A percentile compares a stretch with the other conserved stretches of the same genome.
These are phyloP conservation scores for Pristionchus mayeri DNA, from an alignment of 2,888 invertebrate genomes.

Conservation along the genomic window DNA sequence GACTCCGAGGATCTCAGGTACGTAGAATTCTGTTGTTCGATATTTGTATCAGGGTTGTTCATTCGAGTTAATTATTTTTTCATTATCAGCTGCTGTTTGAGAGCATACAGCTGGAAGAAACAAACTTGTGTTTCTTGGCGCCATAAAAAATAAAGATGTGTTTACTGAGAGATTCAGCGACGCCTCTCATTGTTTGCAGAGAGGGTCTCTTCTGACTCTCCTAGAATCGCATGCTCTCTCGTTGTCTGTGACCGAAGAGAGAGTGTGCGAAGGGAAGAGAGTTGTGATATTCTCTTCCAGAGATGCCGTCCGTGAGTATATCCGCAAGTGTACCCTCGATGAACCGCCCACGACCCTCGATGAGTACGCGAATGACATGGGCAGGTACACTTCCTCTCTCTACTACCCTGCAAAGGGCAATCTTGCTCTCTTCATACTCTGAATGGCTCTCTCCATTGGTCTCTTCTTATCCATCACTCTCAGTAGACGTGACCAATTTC, in stretches of 20 bases:
- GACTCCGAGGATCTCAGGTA: slow-evolving; percentile 27
- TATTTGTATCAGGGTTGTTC: no score
- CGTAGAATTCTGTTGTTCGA: no score
- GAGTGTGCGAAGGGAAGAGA: no score
- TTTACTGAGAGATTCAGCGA: no score
- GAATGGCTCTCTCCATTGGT: background rate
- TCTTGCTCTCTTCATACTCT: background rate
- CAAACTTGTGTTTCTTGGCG: no score
- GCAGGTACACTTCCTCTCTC: background rate
- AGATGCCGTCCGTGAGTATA: slow-evolving; percentile 7
- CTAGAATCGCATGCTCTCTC: no score
- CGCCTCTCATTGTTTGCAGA: background rate
- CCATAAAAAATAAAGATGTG: no score
- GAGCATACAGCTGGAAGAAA: no score
- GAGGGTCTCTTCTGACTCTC: no score
- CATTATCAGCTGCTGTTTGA: no score
- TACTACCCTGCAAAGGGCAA: background rate
- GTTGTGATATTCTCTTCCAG: background rate
- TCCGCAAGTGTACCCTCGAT: background rate
- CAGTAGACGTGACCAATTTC: background rate
- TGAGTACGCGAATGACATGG: slow-evolving; percentile 36
- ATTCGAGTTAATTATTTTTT: no score
- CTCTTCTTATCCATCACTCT: slow-evolving; percentile 5
- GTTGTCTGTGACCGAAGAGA: no score
- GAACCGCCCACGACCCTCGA: slow-evolving; percentile 23